Evolutionary conservation across 2,113 vertebrate genomes (phyloP).

Genomic region (Zapornia atra): DNA sequence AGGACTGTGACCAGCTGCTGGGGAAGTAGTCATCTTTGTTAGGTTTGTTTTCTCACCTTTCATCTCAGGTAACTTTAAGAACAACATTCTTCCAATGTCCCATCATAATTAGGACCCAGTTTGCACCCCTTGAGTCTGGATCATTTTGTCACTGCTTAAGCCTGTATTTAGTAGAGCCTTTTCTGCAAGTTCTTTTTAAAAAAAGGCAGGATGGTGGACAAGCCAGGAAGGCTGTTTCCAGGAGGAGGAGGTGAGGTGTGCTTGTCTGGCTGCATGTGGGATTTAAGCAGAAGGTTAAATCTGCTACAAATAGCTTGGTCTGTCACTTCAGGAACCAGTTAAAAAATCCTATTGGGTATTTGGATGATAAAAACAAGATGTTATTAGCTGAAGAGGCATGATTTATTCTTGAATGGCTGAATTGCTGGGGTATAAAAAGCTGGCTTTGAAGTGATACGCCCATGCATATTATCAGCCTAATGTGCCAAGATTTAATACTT

Average conservation of each 20-base stretch:
- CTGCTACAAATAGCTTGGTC: background rate
- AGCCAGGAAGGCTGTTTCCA: background rate
- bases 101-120: accelerated
- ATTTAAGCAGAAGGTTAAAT: background rate
- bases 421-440: background rate
- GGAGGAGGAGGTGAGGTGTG: too few species aligned
- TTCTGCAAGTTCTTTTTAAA: background rate
- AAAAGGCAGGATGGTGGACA: background rate
- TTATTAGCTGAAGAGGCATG: background rate
- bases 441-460: background rate
- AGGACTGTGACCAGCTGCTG: background rate
- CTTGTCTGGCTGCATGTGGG: too few species aligned
- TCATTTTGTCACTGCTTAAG: background rate
- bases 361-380: background rate
- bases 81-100: background rate
- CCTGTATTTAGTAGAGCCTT: background rate
- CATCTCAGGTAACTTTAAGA: background rate
- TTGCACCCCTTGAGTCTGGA: background rate
- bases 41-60: background rate
- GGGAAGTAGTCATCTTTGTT: background rate
- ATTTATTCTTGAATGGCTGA: background rate
- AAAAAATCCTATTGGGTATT: accelerated
- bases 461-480: accelerated
- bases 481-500: background rate
- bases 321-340: accelerated